These are phyloP conservation scores for Podarcis lilfordi DNA, from an alignment of 2,797 vertebrate genomes.

Conservation along the genomic window DNA sequence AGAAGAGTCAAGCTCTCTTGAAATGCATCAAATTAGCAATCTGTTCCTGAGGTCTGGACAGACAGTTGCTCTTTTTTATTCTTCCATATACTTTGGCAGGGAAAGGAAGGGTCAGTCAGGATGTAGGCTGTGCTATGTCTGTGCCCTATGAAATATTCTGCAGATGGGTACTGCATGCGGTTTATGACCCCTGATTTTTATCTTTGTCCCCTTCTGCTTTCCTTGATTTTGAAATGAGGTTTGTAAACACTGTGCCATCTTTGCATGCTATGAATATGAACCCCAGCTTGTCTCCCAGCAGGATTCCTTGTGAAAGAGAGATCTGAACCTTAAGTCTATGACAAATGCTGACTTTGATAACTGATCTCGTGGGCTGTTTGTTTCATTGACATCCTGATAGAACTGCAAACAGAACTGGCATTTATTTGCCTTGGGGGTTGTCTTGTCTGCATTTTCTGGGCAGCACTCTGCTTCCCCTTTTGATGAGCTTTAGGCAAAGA, in stretches of 20 bases:
- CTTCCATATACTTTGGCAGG: background rate
- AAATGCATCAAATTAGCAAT: background rate
- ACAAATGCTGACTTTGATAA: slow-evolving; percentile 8
- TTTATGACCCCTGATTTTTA: background rate
- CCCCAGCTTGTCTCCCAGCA: background rate
- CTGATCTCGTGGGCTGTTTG: background rate
- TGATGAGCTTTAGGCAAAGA: background rate
- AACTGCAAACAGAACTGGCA: background rate
- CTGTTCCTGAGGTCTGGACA: background rate
- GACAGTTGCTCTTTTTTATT: background rate
- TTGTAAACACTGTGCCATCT: background rate
- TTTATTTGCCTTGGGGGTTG: background rate
- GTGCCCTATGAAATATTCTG: background rate
- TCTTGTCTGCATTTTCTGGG: rapidly evolving
- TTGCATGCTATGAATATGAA: background rate
- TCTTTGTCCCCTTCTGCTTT: background rate
- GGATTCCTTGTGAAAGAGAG: background rate
- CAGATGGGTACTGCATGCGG: background rate
- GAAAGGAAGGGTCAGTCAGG: no score
- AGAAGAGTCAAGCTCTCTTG: background rate
- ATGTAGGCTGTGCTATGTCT: background rate
- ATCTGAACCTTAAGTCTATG: background rate
- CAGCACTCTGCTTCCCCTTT: background rate
- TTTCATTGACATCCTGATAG: background rate
- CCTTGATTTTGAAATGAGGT: background rate